Evolutionary conservation across 2,888 invertebrate species (phyloP).

Genomic region (Oxytorus armatus): DNA sequence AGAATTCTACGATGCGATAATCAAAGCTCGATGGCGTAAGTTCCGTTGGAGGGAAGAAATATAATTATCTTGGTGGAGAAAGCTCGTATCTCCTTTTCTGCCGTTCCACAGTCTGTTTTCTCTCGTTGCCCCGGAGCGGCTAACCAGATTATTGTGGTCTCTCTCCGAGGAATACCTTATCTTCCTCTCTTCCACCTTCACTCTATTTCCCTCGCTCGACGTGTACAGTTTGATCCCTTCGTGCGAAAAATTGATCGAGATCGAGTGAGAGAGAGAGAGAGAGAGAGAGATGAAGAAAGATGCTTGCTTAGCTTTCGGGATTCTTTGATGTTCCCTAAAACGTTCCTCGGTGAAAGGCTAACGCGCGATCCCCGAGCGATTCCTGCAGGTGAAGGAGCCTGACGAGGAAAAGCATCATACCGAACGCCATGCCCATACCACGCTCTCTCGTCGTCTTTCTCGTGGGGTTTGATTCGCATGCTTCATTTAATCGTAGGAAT

Average conservation of each 20-base stretch:
- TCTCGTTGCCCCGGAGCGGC: slow-evolving; percentile 63
- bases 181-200: slow-evolving; percentile 40
- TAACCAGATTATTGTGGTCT: slow-evolving; percentile 72
- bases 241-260: slow-evolving; percentile 37
- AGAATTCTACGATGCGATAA: slow-evolving; percentile 40
- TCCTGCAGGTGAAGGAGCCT: slow-evolving; percentile 79
- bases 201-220: slow-evolving; percentile 44
- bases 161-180: slow-evolving; percentile 56
- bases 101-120: slow-evolving; percentile 44
- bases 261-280: slow-evolving; percentile 27
- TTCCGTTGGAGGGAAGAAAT: slow-evolving; percentile 36
- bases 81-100: slow-evolving; percentile 43
- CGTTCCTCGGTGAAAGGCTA: slow-evolving; percentile 81
- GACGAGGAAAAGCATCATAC: slow-evolving; percentile 47
- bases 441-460: slow-evolving; percentile 30
- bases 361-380: slow-evolving; percentile 78
- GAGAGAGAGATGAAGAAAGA: slow-evolving; percentile 38
- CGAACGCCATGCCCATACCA: slow-evolving; percentile 38
- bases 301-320: slow-evolving; percentile 76
- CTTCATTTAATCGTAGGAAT: slow-evolving; percentile 83
- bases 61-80: slow-evolving; percentile 57
- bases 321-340: slow-evolving; percentile 83
- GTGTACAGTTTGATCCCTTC: slow-evolving; percentile 43
- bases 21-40: slow-evolving; percentile 55
- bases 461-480: slow-evolving; percentile 69